Base-by-base conservation (phyloP, 53 echinoderm and acorn worm genomes). In the Arbacia lixula region DNA sequence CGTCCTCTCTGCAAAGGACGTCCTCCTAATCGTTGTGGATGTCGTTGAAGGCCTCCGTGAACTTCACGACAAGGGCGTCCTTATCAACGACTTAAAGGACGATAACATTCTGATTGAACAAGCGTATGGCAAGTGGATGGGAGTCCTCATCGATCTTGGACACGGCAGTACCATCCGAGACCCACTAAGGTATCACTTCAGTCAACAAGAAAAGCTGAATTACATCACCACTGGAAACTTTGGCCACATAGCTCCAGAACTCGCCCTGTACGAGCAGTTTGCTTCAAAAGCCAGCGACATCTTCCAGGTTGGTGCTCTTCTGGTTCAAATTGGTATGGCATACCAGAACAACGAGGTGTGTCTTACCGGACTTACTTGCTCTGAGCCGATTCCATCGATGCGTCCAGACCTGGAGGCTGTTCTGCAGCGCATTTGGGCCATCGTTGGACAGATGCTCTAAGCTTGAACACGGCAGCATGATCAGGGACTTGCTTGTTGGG, bases 71-170 rank as follows among this genome's bases (percentile, higher is more conserved):
- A 20, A 20, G 14, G 66, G 38, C 8, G 14, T 36, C 6, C 66
- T 66, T 12, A 66, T 66, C 66, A 66, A 66, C 38, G 66, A 66
- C 21, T 38, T 66, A 5, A 66, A 66, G 24, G 38, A 37, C 38
- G 66, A 66, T 66, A 66, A 66, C 66, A 66, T 66, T 38, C 10
- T 66, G 22, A 66, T 66, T 1, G 38, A 38, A 12, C 36, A 37
- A 14, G 66, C 36, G 38, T 66, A 26, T 37, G 66, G 66, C 38
- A 66, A 22, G 21, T 66, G 66, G 66, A 36, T 36, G n/a, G 66
- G 66, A 1, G 66, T 66, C 14, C n/a, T 66, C 2, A 66, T 66
- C 38, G 66, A 66, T 36, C 66, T 66, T 37, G 66, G 66, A 66
- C 37, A 66, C 5, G 66, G 36, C 66, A 37, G 66, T 5, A 21